Evolutionary conservation across 2,113 vertebrate species (phyloP).

Genomic region (Peromyscus polionotus): DNA sequence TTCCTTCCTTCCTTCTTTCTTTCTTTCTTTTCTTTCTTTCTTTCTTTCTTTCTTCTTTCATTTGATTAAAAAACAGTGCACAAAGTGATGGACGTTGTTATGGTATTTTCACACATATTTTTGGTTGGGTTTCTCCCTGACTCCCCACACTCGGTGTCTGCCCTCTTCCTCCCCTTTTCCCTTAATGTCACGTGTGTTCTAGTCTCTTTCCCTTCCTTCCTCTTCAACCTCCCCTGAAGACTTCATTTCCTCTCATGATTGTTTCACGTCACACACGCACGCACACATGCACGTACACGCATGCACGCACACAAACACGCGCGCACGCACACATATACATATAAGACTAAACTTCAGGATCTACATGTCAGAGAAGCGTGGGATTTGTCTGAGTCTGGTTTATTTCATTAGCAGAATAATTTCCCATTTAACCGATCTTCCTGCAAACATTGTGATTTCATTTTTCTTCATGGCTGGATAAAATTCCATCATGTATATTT

Average conservation of each 20-base stretch:
- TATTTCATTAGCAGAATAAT: neutral
- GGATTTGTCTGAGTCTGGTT: neutral
- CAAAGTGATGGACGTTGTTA: neutral
- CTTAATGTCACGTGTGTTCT: neutral
- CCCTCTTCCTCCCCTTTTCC: neutral
- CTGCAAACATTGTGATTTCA: neutral
- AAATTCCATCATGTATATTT: neutral
- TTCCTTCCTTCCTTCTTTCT: neutral
- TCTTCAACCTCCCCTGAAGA: neutral
- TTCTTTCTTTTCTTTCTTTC: too few species aligned
- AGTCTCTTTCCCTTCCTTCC: neutral
- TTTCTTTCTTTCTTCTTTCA: neutral
- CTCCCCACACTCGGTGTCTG: neutral
- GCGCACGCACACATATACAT: neutral
- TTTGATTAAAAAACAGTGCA: neutral
- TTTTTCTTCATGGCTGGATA: neutral
- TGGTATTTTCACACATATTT: neutral
- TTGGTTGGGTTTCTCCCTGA: neutral
- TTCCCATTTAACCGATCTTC: neutral
- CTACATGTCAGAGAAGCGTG: neutral
- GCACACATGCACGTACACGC: accelerated
- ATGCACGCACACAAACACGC: neutral
- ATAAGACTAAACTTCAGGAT: neutral
- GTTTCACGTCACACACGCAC: too few species aligned
- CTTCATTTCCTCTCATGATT: neutral